Percentiles rank a stretch among this genome's conserved stretches.
These are phyloP conservation scores for Eretmocerus hayati DNA, from an alignment of 2,888 invertebrate species.

Conservation along the genomic window DNA sequence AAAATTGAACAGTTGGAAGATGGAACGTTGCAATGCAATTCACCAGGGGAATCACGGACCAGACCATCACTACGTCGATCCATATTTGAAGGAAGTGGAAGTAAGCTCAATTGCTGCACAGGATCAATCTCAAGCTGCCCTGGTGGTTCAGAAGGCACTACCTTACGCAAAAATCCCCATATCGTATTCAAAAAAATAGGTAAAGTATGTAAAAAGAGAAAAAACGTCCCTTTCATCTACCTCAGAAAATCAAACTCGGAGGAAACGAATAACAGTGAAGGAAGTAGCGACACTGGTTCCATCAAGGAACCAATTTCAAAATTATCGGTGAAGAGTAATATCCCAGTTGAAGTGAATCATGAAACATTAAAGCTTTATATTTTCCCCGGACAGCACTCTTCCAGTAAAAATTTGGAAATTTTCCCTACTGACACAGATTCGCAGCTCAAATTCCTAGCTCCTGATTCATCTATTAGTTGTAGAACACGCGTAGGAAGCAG, in stretches of 20 bases:
- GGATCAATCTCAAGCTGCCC: too few species aligned
- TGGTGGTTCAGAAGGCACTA: too few species aligned
- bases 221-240: slow-evolving; percentile 20
- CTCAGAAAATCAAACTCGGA: slow-evolving; percentile 12
- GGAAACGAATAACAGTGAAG: neutral
- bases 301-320: neutral
- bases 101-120: too few species aligned
- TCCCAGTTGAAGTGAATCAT: slow-evolving; percentile 3
- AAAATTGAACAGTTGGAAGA: slow-evolving; percentile 3
- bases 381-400: neutral
- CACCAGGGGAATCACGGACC: slow-evolving; percentile 12
- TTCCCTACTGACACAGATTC: slow-evolving; percentile 26
- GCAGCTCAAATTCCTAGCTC: slow-evolving; percentile 23
- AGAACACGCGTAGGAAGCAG: too few species aligned
- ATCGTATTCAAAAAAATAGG: slow-evolving; percentile 26
- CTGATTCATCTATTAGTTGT: too few species aligned
- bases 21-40: neutral
- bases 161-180: neutral
- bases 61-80: slow-evolving; percentile 10
- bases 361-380: neutral
- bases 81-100: neutral
- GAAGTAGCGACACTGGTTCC: neutral
- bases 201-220: slow-evolving; percentile 20
- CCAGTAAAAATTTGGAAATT: slow-evolving; percentile 14
- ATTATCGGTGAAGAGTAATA: slow-evolving; percentile 10